Conservation (phyloP, 1,140 invertebrate species). For the Macrostomum lignano region DNA sequence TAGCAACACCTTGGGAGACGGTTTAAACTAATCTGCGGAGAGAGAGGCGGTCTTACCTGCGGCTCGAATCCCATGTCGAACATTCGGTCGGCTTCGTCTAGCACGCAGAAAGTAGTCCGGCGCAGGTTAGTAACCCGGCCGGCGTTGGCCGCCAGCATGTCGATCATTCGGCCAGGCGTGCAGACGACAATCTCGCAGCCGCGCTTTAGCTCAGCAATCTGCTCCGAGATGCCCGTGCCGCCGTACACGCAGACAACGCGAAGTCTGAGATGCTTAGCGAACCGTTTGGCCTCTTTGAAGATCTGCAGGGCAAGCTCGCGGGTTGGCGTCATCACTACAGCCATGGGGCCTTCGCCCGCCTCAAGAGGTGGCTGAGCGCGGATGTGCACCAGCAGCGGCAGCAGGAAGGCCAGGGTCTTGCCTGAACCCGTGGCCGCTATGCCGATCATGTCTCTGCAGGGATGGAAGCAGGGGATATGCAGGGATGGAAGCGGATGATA, state of each 20-base stretch:
- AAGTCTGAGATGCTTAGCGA: conserved; percentile 56
- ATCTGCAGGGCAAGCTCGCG: conserved; percentile 96
- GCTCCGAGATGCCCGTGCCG: conserved; percentile 77
- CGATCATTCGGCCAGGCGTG: conserved; percentile 95
- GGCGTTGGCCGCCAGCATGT: conserved; percentile 90
- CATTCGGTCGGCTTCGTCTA: conserved; percentile 97
- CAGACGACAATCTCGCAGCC: conserved; percentile 95
- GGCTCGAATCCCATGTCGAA: conserved; percentile 99
- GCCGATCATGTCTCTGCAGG: conserved; percentile 75
- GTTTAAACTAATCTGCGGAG: too few relatives aligned
- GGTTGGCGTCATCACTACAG: conserved; percentile 82
- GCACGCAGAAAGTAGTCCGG: conserved; percentile 73
- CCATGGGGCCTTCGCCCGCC: conserved; percentile 78
- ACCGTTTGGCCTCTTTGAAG: conserved; percentile 77
- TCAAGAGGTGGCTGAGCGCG: conserved; percentile 67
- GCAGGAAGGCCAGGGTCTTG: conserved; percentile 83
- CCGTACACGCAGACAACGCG: conserved; percentile 87
- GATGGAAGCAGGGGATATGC: too few relatives aligned
- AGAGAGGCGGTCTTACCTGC: too few relatives aligned
- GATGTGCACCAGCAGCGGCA: conserved; percentile 94
- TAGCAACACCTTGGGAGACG: too few relatives aligned
- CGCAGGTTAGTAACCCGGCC: conserved; percentile 83
- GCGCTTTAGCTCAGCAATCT: conserved; percentile 85
- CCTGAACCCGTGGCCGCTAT: conserved; percentile 97
- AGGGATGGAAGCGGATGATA: too few relatives aligned